Evolutionary conservation across 2,888 invertebrate species (phyloP), one percentile per base, ranked within the genome.

Genomic region (Hirtodrosophila duncani): DNA sequence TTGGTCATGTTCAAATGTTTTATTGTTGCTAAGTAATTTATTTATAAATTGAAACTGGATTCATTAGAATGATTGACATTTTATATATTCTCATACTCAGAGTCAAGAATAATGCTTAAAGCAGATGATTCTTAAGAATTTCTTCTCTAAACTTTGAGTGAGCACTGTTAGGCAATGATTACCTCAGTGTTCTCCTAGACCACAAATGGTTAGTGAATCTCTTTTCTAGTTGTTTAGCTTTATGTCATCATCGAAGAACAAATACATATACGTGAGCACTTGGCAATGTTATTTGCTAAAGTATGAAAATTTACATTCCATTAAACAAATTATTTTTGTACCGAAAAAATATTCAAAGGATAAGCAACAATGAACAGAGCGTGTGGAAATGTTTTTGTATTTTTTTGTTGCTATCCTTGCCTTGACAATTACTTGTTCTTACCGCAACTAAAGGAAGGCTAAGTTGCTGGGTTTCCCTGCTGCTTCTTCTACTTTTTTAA

Each of bases 381-480:
- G n/a, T n/a, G n/a, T n/a, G n/a, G n/a, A n/a, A n/a, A n/a, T n/a
- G n/a, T n/a, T n/a, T n/a, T n/a, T n/a, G n/a, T n/a, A n/a, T n/a
- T n/a, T n/a, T n/a, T n/a, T n/a, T n/a, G n/a, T n/a, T n/a, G n/a
- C n/a, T n/a, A n/a, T n/a, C n/a, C n/a, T n/a, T n/a, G n/a, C n/a
- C n/a, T n/a, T 82, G 65, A 63, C 78, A 82, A 82, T 75, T 75
- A 82, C 82, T 80, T 75, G 81, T 77, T 75, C n/a, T n/a, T n/a
- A n/a, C n/a, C n/a, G n/a, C n/a, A n/a, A 48, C 58, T n/a, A 5
- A 49, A 49, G 60, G 9, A 49, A 59, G 36, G 21, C 18, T 17
- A 14, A 9, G 26, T 34, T 44, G 38, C 17, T 26, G 21, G 14
- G 20, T 16, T 27, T 39, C 26, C 31, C 24, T 41, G 34, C 27